Base-by-base conservation (phyloP, 2,888 invertebrate genomes). In the Lissonota sp. region DNA sequence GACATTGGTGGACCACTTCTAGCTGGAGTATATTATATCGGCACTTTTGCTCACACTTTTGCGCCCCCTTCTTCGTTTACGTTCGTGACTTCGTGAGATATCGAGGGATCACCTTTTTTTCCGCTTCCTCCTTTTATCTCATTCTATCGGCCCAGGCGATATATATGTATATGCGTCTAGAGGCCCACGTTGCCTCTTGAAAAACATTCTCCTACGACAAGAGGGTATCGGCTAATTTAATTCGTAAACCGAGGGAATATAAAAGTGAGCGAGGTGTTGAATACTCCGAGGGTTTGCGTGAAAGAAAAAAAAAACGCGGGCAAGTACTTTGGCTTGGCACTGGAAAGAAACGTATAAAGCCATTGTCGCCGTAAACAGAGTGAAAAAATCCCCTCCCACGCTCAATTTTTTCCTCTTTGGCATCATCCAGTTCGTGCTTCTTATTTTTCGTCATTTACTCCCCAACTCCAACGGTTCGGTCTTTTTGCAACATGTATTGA, bases 51-150 rank as follows among this genome's bases (percentile, higher is more conserved):
- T 57, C 39, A 44, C 58, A 67, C 58, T n/a, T 44, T 64, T n/a
- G 55, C 57, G 46, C 39, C 10, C 39, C 46, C n/a, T 57, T 57
- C 51, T 49, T 63, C 62, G 62, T 62, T 66, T 83, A 82, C 84
- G 86, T 87, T 87, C 88, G 88, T 89, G 90, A 89, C 89, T 89
- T 83, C 79, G 85, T 84, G 87, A 87, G 90, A 89, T 86, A 93
- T 90, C 91, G 89, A 88, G 89, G 90, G 91, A 92, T 89, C 88
- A 87, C 86, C 86, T 88, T 83, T 82, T 89, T 37, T 40, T 84
- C 74, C 44, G 84, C 86, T 87, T 80, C 84, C 73, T 72, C 78
- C 84, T 86, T 87, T 70, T 42, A 42, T 58, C 60, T 64, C 42
- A n/a, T n/a, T n/a, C n/a, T n/a, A n/a, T n/a, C n/a, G n/a, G n/a